Base-by-base conservation (phyloP, 1,140 invertebrate genomes). In the Cryptotermes secundus region DNA sequence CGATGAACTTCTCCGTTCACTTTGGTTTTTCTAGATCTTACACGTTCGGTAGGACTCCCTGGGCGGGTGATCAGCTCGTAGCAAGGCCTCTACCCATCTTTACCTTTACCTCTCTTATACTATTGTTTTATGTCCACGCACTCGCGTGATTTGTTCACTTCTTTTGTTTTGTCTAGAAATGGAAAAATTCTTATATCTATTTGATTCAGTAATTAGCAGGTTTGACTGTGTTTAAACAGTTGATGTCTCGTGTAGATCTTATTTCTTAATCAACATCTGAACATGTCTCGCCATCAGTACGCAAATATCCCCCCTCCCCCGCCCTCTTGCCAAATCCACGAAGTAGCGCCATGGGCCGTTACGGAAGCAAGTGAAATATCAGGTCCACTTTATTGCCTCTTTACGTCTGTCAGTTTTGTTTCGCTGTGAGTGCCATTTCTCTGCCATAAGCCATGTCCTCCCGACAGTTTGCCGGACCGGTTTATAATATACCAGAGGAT, bases 381-480 rank as follows among this genome's bases (percentile, higher is more conserved):
- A 59, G 24, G 53, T 59, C 53, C 53, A 59, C 53, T 59, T 59
- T 59, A 59, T 59, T 59, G 53, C 59, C 59, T 31, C 59, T 72
- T 72, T 72, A 31, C 26, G 59, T 72, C 59, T 72, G 59, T 72
- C 59, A 72, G 59, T 72, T 72, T 72, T 72, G 59, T 72, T 72
- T 72, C 59, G n/a, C 59, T 72, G 1, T 7, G n/a, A 72, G n/a
- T 72, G 59, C 31, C 59, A n/a, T 72, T 72, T 72, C n/a, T 72
- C 59, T 72, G 26, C n/a, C 59, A 72, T 72, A 72, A 72, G 31
- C 59, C 59, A 72, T 72, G 59, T 72, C 59, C 59, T 31, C 59
- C 31, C n/a, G 59, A 72, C 59, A 72, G 59, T 72, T 72, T 31
- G 6, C 26, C 9, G 59, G n/a, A 72, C 59, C 59, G 59, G 59